Evolutionary conservation across 2,113 vertebrate genomes (phyloP).

Genomic region (human): DNA sequence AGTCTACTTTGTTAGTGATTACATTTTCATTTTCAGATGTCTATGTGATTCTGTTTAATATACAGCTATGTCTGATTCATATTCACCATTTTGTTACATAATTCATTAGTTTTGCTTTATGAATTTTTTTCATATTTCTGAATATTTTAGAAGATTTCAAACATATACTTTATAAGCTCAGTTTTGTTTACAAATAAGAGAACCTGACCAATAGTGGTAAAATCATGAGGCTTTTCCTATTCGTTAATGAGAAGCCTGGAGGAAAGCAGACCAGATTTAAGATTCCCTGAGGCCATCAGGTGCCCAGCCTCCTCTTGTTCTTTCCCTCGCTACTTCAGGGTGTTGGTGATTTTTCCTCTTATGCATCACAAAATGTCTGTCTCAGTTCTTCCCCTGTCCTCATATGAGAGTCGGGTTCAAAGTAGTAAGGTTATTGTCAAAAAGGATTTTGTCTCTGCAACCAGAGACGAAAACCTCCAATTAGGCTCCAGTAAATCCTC

Average conservation of each 20-base stretch:
- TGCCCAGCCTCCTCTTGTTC: background rate
- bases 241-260: background rate
- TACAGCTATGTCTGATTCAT: background rate
- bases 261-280: background rate
- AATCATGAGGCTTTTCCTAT: background rate
- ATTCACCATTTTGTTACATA: background rate
- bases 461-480: background rate
- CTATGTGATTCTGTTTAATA: background rate
- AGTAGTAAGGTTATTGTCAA: background rate
- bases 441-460: background rate
- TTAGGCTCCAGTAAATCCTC: background rate
- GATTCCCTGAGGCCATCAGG: background rate
- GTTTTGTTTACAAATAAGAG: background rate
- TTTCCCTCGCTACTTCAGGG: background rate
- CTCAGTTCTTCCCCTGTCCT: background rate
- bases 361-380: background rate
- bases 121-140: background rate
- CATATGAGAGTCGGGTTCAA: background rate
- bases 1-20: background rate
- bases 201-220: background rate
- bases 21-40: conserved; percentile 7
- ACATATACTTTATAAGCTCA: background rate
- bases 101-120: background rate
- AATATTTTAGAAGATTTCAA: background rate
- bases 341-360: background rate